Evolutionary conservation across 1,140 invertebrate genomes (phyloP), one percentile per base, ranked within the genome.

Genomic region (Leptoteleia sp.): DNA sequence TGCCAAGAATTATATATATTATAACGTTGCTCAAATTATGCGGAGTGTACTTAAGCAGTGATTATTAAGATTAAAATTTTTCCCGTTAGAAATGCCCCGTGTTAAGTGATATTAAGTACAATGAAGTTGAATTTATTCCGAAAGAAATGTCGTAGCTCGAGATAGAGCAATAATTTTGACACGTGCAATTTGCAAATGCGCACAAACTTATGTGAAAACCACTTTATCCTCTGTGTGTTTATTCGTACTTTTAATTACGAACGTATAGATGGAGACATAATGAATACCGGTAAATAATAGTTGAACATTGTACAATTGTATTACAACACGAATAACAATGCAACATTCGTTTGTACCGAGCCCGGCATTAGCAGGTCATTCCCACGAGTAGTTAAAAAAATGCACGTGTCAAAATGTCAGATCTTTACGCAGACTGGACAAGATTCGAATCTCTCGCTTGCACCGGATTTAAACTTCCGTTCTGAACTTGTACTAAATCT

Each of bases 401-500:
- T 29, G 38, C 45, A 61, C 61, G 67, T 54, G 75, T 77, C 65
- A 71, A 65, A 78, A 40, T 71, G 65, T 64, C 43, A 70, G 61
- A 78, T 78, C 75, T 78, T 78, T 37, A 78, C 75, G 75, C 75
- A 54, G 52, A 13, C 33, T 78, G 65, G 59, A 22, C 52, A 68
- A 65, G 75, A 78, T 78, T 33, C 38, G 29, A 70, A 78, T 78
- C 75, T 64, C 22, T 52, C n/a, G n/a, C 25, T 25, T 65, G 42
- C 35, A 65, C 75, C 65, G 75, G 75, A 77, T 71, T 65, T 31
- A 19, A 52, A 52, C 52, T 71, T 77, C 75, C 75, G 75, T 40
- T 38, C 42, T 35, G 5, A 38, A 42, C 9, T 59, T 75, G 38
- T 27, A 29, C 11, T 37, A 61, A 71, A 38, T 8, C 17, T 17